Evolutionary conservation across 2,888 invertebrate species (phyloP), one percentile per base, ranked within the genome.

Genomic region (Teinopalpus imperialis): DNA sequence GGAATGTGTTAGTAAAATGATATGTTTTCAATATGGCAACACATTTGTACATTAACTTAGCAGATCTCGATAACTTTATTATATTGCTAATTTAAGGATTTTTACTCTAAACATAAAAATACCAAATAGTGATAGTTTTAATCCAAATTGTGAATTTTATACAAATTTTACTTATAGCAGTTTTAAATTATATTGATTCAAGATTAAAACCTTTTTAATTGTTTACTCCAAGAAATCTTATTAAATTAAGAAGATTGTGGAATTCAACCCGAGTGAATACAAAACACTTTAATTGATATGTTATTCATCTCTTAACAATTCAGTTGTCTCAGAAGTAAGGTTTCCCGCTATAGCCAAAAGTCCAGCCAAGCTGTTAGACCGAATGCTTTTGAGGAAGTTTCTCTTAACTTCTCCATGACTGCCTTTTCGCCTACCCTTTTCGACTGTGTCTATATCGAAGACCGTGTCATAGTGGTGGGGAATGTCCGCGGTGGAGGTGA

Each of bases 401-500:
- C 64, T 61, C 43, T 80, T 80, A 1, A 70, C 62, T 12, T 75
- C 74, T 6, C 61, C 69, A 24, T 66, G 43, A 31, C 65, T 67
- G 16, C 69, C 70, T 52, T 78, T 78, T 10, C 69, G 49, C 8
- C 53, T 55, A n/a, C 48, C 46, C 29, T 61, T 54, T 37, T 54
- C 59, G n/a, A 59, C 64, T 12, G 50, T 41, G 12, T 66, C 64
- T 9, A 66, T 81, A 27, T 87, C 79, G 66, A 88, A 91, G 34
- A 91, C 90, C 3, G 92, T 89, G 57, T 90, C 92, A 71, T 92
- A 92, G 59, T 73, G 74, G 47, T 92, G 89, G 35, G 92, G 91
- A 35, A 73, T 23, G 21, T 74, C 74, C 2, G 74, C 59, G 6
- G 70, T 49, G 30, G 74, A 71, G 7, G 83, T 89, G 91, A 88